A percentile compares a stretch with the other conserved stretches of the same genome.
phyloP scores from a whole-genome alignment of 2,113 vertebrate genomes.

The Pteruthius melanotis region DNA sequence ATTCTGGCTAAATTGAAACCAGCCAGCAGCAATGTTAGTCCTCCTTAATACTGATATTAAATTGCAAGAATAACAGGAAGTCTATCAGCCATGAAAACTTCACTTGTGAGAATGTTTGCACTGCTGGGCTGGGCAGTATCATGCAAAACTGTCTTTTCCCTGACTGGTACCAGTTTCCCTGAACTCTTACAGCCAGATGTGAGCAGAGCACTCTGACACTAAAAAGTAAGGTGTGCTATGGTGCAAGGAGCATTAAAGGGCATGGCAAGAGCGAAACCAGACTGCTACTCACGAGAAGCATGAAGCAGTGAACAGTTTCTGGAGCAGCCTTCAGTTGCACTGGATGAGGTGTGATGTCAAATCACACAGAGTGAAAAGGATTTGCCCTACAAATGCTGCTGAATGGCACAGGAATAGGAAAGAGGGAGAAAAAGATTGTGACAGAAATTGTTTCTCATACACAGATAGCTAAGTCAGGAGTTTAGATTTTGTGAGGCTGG shows the following conservation, averaged over 20 bases:
- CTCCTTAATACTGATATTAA: background rate
- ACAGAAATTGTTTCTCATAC: background rate
- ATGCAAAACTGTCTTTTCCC: background rate
- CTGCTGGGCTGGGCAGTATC: background rate
- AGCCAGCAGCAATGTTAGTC: background rate
- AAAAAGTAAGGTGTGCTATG: fast-evolving
- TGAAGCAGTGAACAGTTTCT: background rate
- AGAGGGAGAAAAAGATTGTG: background rate
- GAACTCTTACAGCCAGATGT: fast-evolving
- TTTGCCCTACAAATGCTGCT: background rate
- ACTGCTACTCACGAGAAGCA: background rate
- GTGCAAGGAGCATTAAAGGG: background rate
- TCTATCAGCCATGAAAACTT: conserved; percentile 7
- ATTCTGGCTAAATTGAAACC: background rate
- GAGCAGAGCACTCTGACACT: background rate
- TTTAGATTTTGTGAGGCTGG: background rate
- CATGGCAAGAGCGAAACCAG: background rate
- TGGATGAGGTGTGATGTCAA: background rate
- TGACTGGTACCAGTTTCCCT: background rate
- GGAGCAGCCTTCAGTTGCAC: too few relatives aligned
- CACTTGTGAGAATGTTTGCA: background rate
- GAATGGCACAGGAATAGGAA: background rate
- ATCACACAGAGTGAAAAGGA: fast-evolving
- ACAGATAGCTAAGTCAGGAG: background rate
- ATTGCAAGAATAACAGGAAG: conserved; percentile 27